Evolutionary conservation across 92 coral and sea anemone genomes (phyloP).

Genomic region (Parazoanthus atlanticus): DNA sequence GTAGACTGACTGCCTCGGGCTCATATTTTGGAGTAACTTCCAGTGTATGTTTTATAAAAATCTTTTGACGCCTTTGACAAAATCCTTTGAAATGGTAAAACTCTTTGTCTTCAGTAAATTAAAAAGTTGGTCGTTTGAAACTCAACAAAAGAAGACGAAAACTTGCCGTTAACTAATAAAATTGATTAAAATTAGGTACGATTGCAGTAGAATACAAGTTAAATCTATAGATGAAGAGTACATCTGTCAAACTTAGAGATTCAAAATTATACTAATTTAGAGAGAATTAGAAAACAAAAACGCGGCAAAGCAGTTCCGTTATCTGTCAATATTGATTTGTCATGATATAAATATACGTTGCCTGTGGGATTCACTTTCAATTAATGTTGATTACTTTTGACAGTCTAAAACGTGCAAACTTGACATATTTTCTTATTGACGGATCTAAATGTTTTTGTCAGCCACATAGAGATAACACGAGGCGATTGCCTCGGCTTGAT

Average conservation of each 20-base stretch:
- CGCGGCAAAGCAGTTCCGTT: neutral
- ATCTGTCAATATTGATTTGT: neutral
- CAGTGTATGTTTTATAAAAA: too few relatives aligned
- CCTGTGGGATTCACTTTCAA: neutral
- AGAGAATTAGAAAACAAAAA: neutral
- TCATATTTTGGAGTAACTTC: too few relatives aligned
- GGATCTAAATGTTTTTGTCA: too few relatives aligned
- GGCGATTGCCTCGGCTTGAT: too few relatives aligned
- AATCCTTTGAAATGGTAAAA: neutral
- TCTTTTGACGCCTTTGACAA: too few relatives aligned
- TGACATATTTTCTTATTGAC: neutral
- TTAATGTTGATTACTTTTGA: constrained; percentile 2
- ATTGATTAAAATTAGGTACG: neutral
- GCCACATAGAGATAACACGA: too few relatives aligned
- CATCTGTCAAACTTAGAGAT: constrained; percentile 16
- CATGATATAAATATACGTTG: neutral
- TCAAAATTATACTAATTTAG: neutral
- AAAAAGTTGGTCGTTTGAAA: neutral
- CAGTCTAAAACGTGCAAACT: neutral
- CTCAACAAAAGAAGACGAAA: neutral
- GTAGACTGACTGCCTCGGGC: too few relatives aligned
- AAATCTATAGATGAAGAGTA: neutral
- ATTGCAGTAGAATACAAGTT: too few relatives aligned
- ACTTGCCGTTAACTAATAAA: neutral
- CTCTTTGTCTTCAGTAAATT: neutral